phyloP scores from a whole-genome alignment of 2,888 invertebrate genomes.

The Podotricha telesiphe region DNA sequence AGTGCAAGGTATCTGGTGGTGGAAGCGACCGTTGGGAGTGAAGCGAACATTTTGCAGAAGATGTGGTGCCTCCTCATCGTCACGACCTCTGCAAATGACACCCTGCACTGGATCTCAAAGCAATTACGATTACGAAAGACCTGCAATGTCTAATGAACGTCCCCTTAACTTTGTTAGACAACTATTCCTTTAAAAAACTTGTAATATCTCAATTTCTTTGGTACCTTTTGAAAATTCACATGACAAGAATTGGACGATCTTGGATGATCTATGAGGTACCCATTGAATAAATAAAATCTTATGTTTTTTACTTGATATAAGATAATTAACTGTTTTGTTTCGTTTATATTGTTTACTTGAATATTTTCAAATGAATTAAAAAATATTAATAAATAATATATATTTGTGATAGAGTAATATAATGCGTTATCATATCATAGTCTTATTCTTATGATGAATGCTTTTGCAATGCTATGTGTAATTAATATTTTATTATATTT shows the following conservation, averaged over 20 bases:
- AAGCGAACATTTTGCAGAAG: slow-evolving; percentile 62
- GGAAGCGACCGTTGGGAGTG: slow-evolving; percentile 63
- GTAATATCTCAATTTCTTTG: neutral
- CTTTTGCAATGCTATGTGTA: slow-evolving; percentile 22
- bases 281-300: neutral
- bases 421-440: slow-evolving; percentile 10
- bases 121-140: slow-evolving; percentile 50
- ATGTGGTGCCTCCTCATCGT: slow-evolving; percentile 68
- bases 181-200: slow-evolving; percentile 60
- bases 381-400: neutral
- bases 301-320: neutral
- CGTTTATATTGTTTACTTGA: neutral
- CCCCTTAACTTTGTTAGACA: slow-evolving; percentile 72
- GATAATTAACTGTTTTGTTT: neutral
- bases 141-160: slow-evolving; percentile 66
- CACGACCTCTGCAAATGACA: slow-evolving; percentile 67
- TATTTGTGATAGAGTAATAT: slow-evolving; percentile 15
- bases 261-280: neutral
- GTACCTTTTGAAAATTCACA: neutral
- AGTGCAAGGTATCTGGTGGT: slow-evolving; percentile 63
- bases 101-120: slow-evolving; percentile 56
- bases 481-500: slow-evolving; percentile 5
- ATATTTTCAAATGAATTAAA: neutral
- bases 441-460: slow-evolving; percentile 21
- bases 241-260: neutral